A percentile compares a stretch with the other conserved stretches of the same genome.
phyloP scores from a whole-genome alignment of 2,888 invertebrate species.

The Eristalis tenax region DNA sequence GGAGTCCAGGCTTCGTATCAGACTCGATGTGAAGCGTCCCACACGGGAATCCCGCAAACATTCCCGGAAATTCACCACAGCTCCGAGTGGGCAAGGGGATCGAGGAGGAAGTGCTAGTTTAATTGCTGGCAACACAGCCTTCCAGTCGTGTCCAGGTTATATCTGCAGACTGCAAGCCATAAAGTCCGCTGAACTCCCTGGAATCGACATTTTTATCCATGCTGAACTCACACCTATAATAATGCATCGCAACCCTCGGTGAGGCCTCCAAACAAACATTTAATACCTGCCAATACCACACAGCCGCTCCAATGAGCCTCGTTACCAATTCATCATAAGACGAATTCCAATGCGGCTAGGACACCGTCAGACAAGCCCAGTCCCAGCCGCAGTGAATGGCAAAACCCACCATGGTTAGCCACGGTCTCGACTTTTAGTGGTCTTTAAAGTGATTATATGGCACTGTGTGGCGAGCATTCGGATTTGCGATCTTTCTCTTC shows the following conservation, averaged over 20 bases:
- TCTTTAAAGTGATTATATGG: slow-evolving; percentile 69
- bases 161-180: neutral
- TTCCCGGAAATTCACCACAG: neutral
- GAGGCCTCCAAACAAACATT: slow-evolving; percentile 18
- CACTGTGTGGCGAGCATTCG: slow-evolving; percentile 57
- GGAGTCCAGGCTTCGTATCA: neutral
- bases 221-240: neutral
- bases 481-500: slow-evolving; percentile 46
- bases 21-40: no score
- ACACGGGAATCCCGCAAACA: neutral
- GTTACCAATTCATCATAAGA: slow-evolving; percentile 50
- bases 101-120: neutral
- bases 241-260: neutral
- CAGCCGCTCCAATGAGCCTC: slow-evolving; percentile 17
- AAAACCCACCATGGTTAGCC: slow-evolving; percentile 25
- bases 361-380: neutral
- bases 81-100: neutral
- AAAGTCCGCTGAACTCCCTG: neutral
- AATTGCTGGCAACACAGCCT: neutral
- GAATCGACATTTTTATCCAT: neutral
- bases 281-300: slow-evolving; percentile 1
- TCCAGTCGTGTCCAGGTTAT: neutral
- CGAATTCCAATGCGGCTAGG: slow-evolving; percentile 17
- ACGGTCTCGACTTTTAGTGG: slow-evolving; percentile 62
- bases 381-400: slow-evolving; percentile 10